Evolutionary conservation across 2,113 vertebrate species (phyloP).

Genomic region (Ardeotis arabs): DNA sequence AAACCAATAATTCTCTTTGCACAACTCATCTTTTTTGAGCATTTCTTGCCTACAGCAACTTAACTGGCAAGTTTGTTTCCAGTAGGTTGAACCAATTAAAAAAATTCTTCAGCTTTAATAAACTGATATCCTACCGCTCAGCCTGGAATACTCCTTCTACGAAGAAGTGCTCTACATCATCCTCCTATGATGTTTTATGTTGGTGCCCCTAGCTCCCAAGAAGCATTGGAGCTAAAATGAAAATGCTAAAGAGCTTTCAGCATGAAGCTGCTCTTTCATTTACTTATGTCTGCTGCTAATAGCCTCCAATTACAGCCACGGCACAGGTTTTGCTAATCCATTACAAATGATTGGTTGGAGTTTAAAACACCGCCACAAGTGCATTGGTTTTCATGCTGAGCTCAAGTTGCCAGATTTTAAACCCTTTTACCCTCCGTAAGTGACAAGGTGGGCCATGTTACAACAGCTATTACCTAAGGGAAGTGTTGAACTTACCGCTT

Average conservation of each 20-base stretch:
- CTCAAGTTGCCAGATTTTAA: background rate
- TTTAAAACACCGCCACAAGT: background rate
- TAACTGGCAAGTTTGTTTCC: background rate
- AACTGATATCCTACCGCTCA: background rate
- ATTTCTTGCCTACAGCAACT: background rate
- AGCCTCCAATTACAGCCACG: background rate
- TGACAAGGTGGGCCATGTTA: background rate
- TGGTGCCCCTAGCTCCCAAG: background rate
- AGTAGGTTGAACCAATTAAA: background rate
- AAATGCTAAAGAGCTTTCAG: background rate
- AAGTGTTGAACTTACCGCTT: background rate
- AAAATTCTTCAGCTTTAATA: background rate
- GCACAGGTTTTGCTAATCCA: background rate
- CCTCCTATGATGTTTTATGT: background rate
- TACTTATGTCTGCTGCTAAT: slow-evolving; percentile 33
- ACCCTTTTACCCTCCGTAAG: background rate
- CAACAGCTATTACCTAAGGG: background rate
- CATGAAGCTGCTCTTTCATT: background rate
- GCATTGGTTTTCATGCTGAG: background rate
- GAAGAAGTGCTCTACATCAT: background rate
- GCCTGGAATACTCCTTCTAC: background rate
- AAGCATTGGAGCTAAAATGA: background rate
- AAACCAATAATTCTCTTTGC: background rate
- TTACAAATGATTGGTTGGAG: background rate
- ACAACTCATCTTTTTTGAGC: rapidly evolving